Evolutionary conservation across 2,797 vertebrate species (phyloP), one percentile per base, ranked within the genome.

Genomic region (Artibeus jamaicensis): DNA sequence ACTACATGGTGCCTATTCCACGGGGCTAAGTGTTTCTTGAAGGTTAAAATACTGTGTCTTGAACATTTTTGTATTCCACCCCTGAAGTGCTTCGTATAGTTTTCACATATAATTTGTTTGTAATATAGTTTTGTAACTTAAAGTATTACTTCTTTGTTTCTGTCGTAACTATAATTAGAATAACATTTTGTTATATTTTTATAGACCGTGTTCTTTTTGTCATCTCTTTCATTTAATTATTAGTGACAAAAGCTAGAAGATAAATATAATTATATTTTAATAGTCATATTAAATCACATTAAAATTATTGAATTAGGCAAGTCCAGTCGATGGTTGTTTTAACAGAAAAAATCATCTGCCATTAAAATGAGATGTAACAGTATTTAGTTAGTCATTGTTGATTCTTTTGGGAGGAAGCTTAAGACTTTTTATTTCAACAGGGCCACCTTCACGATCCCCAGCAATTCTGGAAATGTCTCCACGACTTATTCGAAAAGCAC

Each of bases 401-500:
- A 71, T 91, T 73, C n/a, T 15, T 67, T 86, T 83, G 67, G 22
- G 55, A 86, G 15, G 53, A 92, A 91, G 4, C 9, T 3, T 37
- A 39, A 2, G 1, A 39, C 73, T 62, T 86, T 42, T 34, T 73
- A 37, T 55, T 67, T 34, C 26, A 91, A 32, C 50, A 65, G 91
- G 85, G 0, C 4, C 62, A 78, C 86, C 8, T 78, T 14, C 68
- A 42, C 88, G 74, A 85, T 89, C 97, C 9, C 95, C 89, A 85
- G 59, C 88, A 71, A 16, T 82, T 95, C 39, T 86, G 88, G 97
- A 98, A 6, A 86, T 78, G 44, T 94, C 96, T 82, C 91, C 95
- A 94, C 83, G 44, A 91, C 55, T 6, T 12, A 96, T 97, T 77
- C 48, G 87, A 62, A 98, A 97, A 85, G 97, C 97, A 57, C 95